phyloP scores from a whole-genome alignment of 2,797 vertebrate species.

The Pangasius mekongensis region DNA sequence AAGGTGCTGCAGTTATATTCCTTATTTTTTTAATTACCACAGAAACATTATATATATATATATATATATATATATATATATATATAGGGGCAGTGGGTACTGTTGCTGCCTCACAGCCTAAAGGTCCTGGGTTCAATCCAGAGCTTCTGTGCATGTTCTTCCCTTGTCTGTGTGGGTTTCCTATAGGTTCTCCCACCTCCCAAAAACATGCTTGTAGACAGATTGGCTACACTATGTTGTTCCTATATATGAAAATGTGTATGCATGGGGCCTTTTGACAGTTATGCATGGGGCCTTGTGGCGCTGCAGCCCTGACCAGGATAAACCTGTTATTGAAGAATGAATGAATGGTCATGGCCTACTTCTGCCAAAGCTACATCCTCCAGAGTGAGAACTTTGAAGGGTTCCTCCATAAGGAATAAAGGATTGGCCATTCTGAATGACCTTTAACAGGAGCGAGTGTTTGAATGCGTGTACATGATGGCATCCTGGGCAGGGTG shows the following conservation, averaged over 20 bases:
- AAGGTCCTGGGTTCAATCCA: neutral
- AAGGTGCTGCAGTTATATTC: neutral
- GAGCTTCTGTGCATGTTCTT: neutral
- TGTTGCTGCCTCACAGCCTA: neutral
- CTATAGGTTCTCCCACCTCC: neutral
- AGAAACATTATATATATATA: neutral
- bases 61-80: no score
- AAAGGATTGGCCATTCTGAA: neutral
- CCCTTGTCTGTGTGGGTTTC: neutral
- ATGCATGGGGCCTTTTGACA: neutral
- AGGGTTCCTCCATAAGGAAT: neutral
- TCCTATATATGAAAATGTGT: neutral
- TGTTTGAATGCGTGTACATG: neutral
- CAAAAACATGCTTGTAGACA: neutral
- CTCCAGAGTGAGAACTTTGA: neutral
- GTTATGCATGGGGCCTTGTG: no score
- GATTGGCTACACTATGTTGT: neutral
- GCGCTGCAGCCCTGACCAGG: neutral
- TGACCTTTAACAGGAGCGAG: neutral
- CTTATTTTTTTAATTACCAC: neutral
- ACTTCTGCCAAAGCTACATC: neutral
- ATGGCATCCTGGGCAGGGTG: neutral
- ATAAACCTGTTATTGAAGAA: neutral
- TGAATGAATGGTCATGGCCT: neutral
- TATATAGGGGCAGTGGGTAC: neutral